A percentile compares a stretch with the other conserved stretches of the same genome.
Conservation (phyloP, 1,140 invertebrate genomes). For the Adoxophyes honmai region DNA sequence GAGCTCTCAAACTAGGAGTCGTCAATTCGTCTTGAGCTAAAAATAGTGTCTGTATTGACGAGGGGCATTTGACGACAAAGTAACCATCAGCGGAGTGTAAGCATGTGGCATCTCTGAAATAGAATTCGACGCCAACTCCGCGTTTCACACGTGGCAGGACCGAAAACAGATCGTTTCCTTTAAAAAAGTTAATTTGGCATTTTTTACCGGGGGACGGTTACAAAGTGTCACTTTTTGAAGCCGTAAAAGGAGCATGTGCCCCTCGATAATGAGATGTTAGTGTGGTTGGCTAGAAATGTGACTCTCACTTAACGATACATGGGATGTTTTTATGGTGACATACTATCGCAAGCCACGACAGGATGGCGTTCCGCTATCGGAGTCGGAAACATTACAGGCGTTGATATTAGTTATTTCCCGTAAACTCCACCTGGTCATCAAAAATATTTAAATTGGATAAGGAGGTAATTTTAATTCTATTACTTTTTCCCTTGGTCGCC, state of each 20-base stretch:
- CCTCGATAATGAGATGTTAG: slow-evolving; percentile 56
- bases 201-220: slow-evolving; percentile 50
- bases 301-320: slow-evolving; percentile 57
- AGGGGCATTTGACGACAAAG: slow-evolving; percentile 66
- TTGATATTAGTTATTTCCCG: too few relatives aligned
- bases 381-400: background rate
- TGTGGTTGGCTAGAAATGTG: slow-evolving; percentile 62
- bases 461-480: too few relatives aligned
- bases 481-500: too few relatives aligned
- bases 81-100: slow-evolving; percentile 47
- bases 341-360: background rate
- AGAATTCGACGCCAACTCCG: slow-evolving; percentile 52
- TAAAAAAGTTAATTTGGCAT: slow-evolving; percentile 73
- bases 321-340: slow-evolving; percentile 19
- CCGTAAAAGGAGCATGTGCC: slow-evolving; percentile 57
- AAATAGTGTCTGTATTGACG: slow-evolving; percentile 65
- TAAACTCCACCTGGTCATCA: too few relatives aligned
- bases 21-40: slow-evolving; percentile 54
- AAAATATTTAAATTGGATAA: too few relatives aligned
- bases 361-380: background rate
- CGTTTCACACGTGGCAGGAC: slow-evolving; percentile 65
- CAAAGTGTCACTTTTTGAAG: slow-evolving; percentile 62
- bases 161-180: slow-evolving; percentile 73
- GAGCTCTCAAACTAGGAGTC: slow-evolving; percentile 49
- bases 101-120: slow-evolving; percentile 62